phyloP scores from a whole-genome alignment of 2,888 invertebrate genomes.

The Acanthosepion lycidas region DNA sequence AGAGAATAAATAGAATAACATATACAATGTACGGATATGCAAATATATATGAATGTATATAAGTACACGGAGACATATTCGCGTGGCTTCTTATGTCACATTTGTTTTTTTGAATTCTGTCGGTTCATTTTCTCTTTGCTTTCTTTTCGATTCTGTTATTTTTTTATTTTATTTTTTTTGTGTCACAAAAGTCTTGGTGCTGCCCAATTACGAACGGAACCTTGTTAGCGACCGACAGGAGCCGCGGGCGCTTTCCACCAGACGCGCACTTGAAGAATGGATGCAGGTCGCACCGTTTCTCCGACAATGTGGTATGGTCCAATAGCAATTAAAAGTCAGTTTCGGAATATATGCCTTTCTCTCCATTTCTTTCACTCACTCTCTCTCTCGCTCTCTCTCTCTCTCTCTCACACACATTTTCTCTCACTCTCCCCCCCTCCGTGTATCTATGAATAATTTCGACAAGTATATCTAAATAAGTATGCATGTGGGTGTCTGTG shows the following conservation, averaged over 20 bases:
- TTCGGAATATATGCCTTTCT: neutral
- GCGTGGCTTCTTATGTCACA: neutral
- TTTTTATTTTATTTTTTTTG: neutral
- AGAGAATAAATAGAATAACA: too few relatives aligned
- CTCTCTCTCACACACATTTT: too few relatives aligned
- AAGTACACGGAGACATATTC: neutral
- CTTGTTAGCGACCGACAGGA: constrained; percentile 21
- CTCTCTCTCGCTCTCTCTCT: too few relatives aligned
- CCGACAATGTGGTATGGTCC: neutral
- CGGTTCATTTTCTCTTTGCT: neutral
- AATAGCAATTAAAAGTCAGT: constrained; percentile 33
- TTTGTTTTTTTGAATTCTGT: neutral
- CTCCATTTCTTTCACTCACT: neutral
- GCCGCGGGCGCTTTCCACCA: neutral
- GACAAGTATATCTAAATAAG: too few relatives aligned
- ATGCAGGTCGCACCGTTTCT: neutral
- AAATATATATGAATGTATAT: neutral
- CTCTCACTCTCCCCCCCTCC: too few relatives aligned
- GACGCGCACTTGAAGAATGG: constrained; percentile 33
- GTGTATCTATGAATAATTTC: too few relatives aligned
- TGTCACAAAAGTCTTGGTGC: neutral
- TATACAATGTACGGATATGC: neutral
- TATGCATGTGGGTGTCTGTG: neutral
- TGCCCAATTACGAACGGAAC: constrained; percentile 33
- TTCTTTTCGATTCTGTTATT: neutral